Evolutionary conservation across 2,113 vertebrate species (phyloP), one percentile per base, ranked within the genome.

Genomic region (Willisornis vidua): DNA sequence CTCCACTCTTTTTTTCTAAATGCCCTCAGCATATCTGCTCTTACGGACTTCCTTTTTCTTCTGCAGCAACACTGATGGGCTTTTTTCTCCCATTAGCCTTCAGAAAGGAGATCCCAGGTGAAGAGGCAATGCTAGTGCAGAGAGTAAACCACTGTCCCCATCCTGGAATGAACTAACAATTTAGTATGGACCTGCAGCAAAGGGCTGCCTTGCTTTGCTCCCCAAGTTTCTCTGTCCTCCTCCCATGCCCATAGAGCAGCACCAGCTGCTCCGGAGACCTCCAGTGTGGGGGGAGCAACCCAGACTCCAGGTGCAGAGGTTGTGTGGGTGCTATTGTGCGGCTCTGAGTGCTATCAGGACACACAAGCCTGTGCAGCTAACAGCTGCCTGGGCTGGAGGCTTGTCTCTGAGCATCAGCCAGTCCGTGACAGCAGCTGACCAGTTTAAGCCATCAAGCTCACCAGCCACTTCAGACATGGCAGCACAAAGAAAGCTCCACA

Each of bases 341-440:
- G 24, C 35, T 81, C 59, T 7, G 6, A 74, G 48, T 11, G 39
- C 33, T 35, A 77, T 20, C 45, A 72, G 15, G 57, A 67, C 66
- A 72, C 0, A 0, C 19, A 63, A 68, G 37, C 52, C 62, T 0
- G 0, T 13, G 59, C 20, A 58, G 61, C 74, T 75, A 58, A 73
- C 71, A 70, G 79, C 73, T 82, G 78, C 54, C 37, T 73, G 46
- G 79, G 93, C 65, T 80, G 63, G 41, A 75, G 48, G 73, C 76
- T 79, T 93, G 55, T 37, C 67, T 80, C 63, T 31, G 33, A 79
- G 72, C 85, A 65, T 85, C 39, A 51, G 62, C 28, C 82, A 83
- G 87, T 74, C 49, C 2, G 0, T 0, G 0, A 74, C 68, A 57
- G 74, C 28, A 14, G 81, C 67, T 75, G 74, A 67, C 48, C 28